These are phyloP conservation scores for Lutjanus argentimaculatus DNA, from an alignment of 2,797 vertebrate species.

Conservation along the genomic window DNA sequence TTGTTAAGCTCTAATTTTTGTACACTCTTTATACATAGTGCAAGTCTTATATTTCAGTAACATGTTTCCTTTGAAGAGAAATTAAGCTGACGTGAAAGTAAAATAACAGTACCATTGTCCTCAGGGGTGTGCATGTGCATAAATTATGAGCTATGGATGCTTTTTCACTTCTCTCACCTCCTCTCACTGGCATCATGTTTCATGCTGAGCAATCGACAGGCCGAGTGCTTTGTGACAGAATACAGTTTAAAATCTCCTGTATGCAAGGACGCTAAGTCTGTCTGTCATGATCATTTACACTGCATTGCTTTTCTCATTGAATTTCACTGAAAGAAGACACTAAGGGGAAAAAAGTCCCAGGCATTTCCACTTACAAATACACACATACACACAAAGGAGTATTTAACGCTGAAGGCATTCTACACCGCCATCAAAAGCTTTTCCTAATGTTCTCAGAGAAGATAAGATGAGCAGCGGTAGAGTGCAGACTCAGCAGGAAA, in stretches of 20 bases:
- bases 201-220: conserved; percentile 7
- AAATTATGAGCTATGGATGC: conserved; percentile 52
- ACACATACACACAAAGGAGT: conserved; percentile 5
- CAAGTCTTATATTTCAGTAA: not conserved
- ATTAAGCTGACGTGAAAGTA: conserved; percentile 4
- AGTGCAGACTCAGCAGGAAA: conserved; percentile 65
- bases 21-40: not conserved
- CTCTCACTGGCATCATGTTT: conserved; percentile 33
- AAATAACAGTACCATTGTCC: conserved; percentile 39
- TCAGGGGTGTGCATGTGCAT: conserved; percentile 39
- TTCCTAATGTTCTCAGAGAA: conserved; percentile 53
- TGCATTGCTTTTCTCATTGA: conserved; percentile 14
- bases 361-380: conserved; percentile 1
- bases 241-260: not conserved
- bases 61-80: conserved; percentile 11
- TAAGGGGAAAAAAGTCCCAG: not conserved
- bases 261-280: conserved; percentile 20
- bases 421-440: conserved; percentile 41
- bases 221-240: not conserved
- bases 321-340: conserved; percentile 38
- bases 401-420: conserved; percentile 45
- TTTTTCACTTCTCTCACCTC: conserved; percentile 17
- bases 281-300: conserved; percentile 15
- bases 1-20: no score
- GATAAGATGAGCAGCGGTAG: conserved; percentile 44